A percentile compares a stretch with the other conserved stretches of the same genome.
phyloP scores from a whole-genome alignment of 2,113 vertebrate genomes.

The Lanius ludovicianus region DNA sequence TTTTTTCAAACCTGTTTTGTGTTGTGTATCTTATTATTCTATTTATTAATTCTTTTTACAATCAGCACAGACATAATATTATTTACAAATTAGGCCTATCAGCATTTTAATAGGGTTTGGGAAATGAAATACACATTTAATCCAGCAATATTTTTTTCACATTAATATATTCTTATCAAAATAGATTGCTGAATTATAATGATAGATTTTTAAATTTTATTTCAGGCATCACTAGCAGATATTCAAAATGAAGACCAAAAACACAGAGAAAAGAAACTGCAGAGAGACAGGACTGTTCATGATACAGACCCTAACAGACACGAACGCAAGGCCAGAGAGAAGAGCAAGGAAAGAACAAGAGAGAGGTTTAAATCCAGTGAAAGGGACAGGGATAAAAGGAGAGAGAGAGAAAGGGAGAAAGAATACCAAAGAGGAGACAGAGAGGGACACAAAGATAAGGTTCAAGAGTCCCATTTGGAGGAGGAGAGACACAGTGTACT shows the following conservation, averaged over 20 bases:
- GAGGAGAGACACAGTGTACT: slow-evolving; percentile 30
- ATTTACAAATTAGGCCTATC: not conserved
- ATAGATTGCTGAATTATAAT: not conserved
- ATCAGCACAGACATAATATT: not conserved
- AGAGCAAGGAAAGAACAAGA: slow-evolving; percentile 54
- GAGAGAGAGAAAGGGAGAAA: slow-evolving; percentile 32
- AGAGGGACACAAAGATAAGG: not conserved
- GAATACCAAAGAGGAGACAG: not conserved
- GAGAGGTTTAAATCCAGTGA: slow-evolving; percentile 59
- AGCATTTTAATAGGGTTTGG: not conserved
- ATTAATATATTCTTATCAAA: not conserved
- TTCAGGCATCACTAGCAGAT: slow-evolving; percentile 51
- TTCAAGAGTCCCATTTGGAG: not conserved
- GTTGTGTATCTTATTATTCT: not conserved
- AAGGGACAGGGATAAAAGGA: slow-evolving; percentile 57
- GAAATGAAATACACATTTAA: not conserved
- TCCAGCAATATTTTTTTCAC: not conserved
- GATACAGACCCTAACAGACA: not conserved
- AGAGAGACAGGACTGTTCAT: slow-evolving; percentile 10
- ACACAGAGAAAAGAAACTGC: slow-evolving; percentile 58
- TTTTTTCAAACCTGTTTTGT: not conserved
- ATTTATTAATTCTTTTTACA: not conserved
- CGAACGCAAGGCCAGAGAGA: slow-evolving; percentile 43
- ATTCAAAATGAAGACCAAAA: slow-evolving; percentile 64
- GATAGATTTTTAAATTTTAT: not conserved